A percentile compares a stretch with the other conserved stretches of the same genome.
Evolutionary conservation across 37 sponge, comb jelly and placozoan genomes (phyloP).

Genomic region (Crambe crambe): DNA sequence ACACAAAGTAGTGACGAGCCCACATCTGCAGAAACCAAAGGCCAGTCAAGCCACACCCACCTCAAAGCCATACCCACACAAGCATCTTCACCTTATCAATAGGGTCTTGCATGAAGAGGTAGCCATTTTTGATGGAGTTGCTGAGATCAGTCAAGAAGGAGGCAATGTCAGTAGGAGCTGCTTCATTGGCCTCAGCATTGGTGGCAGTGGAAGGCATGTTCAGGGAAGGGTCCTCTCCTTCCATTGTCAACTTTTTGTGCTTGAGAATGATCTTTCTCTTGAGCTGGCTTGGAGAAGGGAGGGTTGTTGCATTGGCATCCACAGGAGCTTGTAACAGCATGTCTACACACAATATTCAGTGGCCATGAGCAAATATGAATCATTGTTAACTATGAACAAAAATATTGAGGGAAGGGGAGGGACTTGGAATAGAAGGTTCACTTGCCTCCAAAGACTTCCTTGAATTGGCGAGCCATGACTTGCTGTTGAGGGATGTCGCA

Average conservation of each 20-base stretch:
- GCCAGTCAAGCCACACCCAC: neutral
- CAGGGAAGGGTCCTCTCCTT: constrained; percentile 14
- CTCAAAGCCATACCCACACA: neutral
- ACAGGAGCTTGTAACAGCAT: constrained; percentile 70
- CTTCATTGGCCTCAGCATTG: neutral
- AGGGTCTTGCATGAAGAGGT: constrained; percentile 86
- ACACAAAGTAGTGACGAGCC: constrained; percentile 88
- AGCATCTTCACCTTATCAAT: constrained; percentile 71
- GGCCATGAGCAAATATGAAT: neutral
- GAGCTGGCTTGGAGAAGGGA: constrained; percentile 87
- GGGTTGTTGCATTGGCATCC: constrained; percentile 36
- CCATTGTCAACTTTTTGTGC: constrained; percentile 37
- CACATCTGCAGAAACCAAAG: constrained; percentile 53
- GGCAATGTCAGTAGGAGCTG: constrained; percentile 18
- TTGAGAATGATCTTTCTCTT: constrained; percentile 90
- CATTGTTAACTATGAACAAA: neutral
- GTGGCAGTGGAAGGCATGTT: neutral
- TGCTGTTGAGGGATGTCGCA: constrained; percentile 87
- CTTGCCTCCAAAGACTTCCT: constrained; percentile 84
- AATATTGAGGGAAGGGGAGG: neutral
- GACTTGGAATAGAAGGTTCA: too few relatives aligned
- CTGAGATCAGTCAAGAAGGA: constrained; percentile 64
- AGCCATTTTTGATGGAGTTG: constrained; percentile 81
- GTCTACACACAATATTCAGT: constrained; percentile 33
- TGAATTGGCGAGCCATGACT: constrained; percentile 80